phyloP scores from a whole-genome alignment of 2,113 vertebrate species.

The Rostratula benghalensis region DNA sequence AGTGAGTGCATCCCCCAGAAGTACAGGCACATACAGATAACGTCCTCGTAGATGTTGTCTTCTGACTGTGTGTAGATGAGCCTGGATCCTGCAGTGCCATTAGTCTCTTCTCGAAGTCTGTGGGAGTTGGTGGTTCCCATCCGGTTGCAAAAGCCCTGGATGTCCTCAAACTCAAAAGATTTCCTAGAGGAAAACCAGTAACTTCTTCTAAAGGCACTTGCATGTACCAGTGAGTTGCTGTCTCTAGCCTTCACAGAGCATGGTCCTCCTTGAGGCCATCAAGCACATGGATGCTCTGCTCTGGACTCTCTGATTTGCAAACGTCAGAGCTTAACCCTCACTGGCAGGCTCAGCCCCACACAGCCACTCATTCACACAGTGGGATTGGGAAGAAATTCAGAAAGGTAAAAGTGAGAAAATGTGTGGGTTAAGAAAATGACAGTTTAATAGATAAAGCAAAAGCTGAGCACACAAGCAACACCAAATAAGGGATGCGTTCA shows the following conservation, averaged over 20 bases:
- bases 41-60: conserved; percentile 96
- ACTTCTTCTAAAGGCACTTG: conserved; percentile 28
- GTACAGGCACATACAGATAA: conserved; percentile 85
- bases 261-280: background rate
- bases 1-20: background rate
- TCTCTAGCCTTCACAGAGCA: background rate
- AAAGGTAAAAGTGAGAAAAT: background rate
- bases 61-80: conserved; percentile 89
- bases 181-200: conserved; percentile 82
- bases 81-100: conserved; percentile 68
- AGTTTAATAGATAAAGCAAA: background rate
- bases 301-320: background rate
- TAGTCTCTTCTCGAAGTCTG: conserved; percentile 70
- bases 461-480: background rate
- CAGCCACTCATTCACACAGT: accelerated
- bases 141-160: conserved; percentile 78
- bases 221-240: background rate
- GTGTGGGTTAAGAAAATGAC: accelerated
- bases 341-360: background rate
- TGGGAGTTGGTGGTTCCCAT: conserved; percentile 44
- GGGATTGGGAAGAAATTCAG: background rate
- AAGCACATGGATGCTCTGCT: background rate
- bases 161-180: conserved; percentile 98
- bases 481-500: background rate
- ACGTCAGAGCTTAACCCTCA: background rate